Evolutionary conservation across 2,113 vertebrate species (phyloP).

Genomic region (Podarcis raffonei): DNA sequence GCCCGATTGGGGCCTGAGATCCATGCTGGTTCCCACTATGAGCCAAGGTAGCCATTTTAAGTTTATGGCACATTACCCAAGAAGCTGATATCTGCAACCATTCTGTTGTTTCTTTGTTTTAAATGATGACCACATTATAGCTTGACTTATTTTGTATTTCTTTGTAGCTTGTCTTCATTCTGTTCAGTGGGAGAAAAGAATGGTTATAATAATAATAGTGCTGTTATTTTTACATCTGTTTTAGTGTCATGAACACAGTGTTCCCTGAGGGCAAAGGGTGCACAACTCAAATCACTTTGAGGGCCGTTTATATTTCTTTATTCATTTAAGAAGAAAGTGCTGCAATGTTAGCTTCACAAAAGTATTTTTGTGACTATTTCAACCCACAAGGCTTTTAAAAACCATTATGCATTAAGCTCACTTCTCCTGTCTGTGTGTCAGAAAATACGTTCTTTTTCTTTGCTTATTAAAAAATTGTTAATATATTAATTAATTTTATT

Average conservation of each 20-base stretch:
- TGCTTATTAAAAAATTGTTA: no score
- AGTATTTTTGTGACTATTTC: background rate
- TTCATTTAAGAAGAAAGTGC: background rate
- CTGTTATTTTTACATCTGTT: background rate
- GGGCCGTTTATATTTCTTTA: background rate
- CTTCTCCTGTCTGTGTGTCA: background rate
- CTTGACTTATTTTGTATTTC: background rate
- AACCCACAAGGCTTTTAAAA: background rate
- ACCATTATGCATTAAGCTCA: background rate
- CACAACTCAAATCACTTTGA: background rate
- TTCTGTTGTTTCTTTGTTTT: background rate
- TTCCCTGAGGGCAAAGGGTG: background rate
- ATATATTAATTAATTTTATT: no score
- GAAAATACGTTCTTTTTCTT: background rate
- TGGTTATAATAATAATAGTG: background rate
- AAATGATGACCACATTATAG: background rate
- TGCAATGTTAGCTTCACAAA: background rate
- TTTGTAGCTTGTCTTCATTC: background rate
- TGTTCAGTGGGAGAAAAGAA: background rate
- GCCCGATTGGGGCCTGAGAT: no score
- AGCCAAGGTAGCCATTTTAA: background rate
- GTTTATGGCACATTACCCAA: background rate
- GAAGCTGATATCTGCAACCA: background rate
- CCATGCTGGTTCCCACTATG: background rate
- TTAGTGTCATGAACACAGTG: background rate